phyloP scores from a whole-genome alignment of 2,797 vertebrate species.

The Rhinophrynus dorsalis region DNA sequence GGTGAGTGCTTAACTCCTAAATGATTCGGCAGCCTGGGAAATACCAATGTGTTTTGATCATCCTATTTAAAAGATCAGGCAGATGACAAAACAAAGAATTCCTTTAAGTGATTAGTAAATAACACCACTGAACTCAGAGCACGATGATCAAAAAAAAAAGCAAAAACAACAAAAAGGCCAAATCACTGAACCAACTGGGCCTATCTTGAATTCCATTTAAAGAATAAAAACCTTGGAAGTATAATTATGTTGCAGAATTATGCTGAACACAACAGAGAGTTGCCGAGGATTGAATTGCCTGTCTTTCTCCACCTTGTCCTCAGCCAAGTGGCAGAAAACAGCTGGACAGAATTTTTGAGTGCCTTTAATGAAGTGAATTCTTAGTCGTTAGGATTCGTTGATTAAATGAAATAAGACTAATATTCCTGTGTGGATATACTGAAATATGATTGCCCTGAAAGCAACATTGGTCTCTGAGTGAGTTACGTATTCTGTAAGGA shows the following conservation, averaged over 20 bases:
- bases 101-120: slow-evolving; percentile 19
- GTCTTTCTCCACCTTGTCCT: slow-evolving; percentile 85
- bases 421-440: slow-evolving; percentile 81
- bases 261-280: slow-evolving; percentile 67
- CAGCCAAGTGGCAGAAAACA: slow-evolving; percentile 83
- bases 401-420: slow-evolving; percentile 88
- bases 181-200: neutral
- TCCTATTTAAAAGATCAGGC: accelerated
- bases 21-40: too few species aligned
- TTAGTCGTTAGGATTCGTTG: slow-evolving; percentile 75
- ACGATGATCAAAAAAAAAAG: slow-evolving; percentile 27
- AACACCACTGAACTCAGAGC: slow-evolving; percentile 19
- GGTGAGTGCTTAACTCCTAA: too few species aligned
- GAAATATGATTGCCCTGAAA: slow-evolving; percentile 71
- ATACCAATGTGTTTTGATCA: neutral
- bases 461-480: slow-evolving; percentile 28
- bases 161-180: slow-evolving; percentile 9
- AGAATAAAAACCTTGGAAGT: slow-evolving; percentile 58
- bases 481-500: slow-evolving; percentile 20
- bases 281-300: slow-evolving; percentile 75
- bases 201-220: slow-evolving; percentile 42
- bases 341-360: slow-evolving; percentile 89
- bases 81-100: slow-evolving; percentile 42
- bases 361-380: slow-evolving; percentile 85
- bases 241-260: slow-evolving; percentile 72